These are phyloP conservation scores for Coenonympha arcania DNA, from an alignment of 2,888 invertebrate genomes.

Conservation along the genomic window DNA sequence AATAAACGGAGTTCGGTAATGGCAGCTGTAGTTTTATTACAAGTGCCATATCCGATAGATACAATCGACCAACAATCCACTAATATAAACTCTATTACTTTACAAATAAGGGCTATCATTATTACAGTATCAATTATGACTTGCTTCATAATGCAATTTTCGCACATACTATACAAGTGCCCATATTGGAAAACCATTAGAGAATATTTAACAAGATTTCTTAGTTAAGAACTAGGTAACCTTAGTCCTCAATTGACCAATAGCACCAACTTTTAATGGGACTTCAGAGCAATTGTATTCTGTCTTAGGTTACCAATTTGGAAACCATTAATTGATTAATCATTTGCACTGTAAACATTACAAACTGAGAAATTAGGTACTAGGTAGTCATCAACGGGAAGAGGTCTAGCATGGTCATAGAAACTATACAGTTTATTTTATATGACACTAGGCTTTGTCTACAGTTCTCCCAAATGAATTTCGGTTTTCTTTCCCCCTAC, in stretches of 20 bases:
- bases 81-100: background rate
- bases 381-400: too few relatives aligned
- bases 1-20: too few relatives aligned
- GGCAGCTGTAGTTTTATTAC: too few relatives aligned
- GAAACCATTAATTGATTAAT: background rate
- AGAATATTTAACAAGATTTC: background rate
- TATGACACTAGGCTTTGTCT: too few relatives aligned
- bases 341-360: too few relatives aligned
- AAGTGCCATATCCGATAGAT: slow-evolving; percentile 8
- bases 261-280: background rate
- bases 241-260: background rate
- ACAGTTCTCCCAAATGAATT: too few relatives aligned
- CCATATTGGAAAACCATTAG: background rate
- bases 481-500: too few relatives aligned
- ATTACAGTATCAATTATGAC: background rate
- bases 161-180: background rate
- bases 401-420: too few relatives aligned
- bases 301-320: background rate
- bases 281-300: background rate
- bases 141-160: background rate
- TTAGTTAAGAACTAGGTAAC: background rate
- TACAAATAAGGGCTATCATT: background rate
- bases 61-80: background rate
- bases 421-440: too few relatives aligned
- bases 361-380: too few relatives aligned